Conservation (phyloP, 2,113 vertebrate genomes). For the Peucedramus taeniatus region DNA sequence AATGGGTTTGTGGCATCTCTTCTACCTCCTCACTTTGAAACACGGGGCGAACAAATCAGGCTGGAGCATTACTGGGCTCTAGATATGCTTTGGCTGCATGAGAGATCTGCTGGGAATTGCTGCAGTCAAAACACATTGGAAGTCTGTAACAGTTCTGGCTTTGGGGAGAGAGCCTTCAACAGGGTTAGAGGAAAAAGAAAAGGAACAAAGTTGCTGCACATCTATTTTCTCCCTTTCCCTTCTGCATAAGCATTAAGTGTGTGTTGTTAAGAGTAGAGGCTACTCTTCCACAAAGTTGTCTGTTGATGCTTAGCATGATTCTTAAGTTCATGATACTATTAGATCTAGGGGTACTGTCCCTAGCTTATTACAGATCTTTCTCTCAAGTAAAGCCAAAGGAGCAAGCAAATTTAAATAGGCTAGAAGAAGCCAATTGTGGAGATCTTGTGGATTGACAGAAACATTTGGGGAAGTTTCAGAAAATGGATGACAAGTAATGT, state of each 20-base stretch:
- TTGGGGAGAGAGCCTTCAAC: background rate
- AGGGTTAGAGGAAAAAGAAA: background rate
- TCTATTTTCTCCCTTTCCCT: background rate
- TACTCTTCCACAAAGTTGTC: background rate
- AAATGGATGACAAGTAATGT: background rate
- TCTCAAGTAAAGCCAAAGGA: background rate
- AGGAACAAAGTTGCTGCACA: background rate
- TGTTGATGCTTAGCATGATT: background rate
- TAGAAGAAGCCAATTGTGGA: background rate
- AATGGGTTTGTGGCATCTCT: background rate
- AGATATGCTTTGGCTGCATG: background rate
- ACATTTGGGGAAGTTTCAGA: background rate
- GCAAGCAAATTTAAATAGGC: background rate
- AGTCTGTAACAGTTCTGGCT: background rate
- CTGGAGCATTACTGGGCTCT: background rate
- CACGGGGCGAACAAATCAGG: accelerated
- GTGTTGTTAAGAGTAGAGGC: background rate
- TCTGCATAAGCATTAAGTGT: background rate
- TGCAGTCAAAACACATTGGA: background rate
- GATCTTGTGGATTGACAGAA: background rate
- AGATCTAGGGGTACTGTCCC: background rate
- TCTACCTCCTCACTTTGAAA: background rate
- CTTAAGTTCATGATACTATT: background rate
- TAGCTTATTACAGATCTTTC: background rate
- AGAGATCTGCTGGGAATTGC: background rate